phyloP scores from a whole-genome alignment of 2,888 invertebrate species.

The Choreutis nemorana region DNA sequence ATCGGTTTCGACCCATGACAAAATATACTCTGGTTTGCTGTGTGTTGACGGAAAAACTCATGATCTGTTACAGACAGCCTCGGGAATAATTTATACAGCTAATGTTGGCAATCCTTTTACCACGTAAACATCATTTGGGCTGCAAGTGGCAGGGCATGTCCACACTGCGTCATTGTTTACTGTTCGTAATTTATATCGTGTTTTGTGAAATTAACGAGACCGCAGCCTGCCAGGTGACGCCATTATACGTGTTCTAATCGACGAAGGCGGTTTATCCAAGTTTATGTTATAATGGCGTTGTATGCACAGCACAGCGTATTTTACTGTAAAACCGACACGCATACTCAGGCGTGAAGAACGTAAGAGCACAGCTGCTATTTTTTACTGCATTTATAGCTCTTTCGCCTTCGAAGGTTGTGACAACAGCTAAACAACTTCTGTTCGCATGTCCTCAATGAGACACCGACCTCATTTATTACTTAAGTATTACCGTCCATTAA shows the following conservation, averaged over 20 bases:
- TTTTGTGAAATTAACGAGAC: slow-evolving; percentile 47
- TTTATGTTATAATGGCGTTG: too few relatives aligned
- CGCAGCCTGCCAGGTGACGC: slow-evolving; percentile 33
- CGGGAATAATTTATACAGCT: slow-evolving; percentile 23
- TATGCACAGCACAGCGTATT: too few relatives aligned
- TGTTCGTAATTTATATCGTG: slow-evolving; percentile 50
- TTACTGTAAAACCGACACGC: too few relatives aligned
- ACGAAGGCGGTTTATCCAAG: too few relatives aligned
- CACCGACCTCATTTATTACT: slow-evolving; percentile 32
- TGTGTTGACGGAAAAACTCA: too few relatives aligned
- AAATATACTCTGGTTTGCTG: too few relatives aligned
- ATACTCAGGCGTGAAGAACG: too few relatives aligned
- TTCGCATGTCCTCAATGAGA: slow-evolving; percentile 15
- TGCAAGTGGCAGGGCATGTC: slow-evolving; percentile 16
- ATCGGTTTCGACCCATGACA: too few relatives aligned
- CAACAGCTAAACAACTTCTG: too few relatives aligned
- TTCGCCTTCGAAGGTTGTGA: too few relatives aligned
- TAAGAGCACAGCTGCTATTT: too few relatives aligned
- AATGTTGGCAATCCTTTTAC: slow-evolving; percentile 35
- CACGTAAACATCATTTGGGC: slow-evolving; percentile 27
- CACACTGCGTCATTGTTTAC: slow-evolving; percentile 42
- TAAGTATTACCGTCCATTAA: slow-evolving; percentile 45
- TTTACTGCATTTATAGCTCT: too few relatives aligned
- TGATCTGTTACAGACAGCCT: slow-evolving; percentile 9
- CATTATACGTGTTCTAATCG: slow-evolving; percentile 6